Evolutionary conservation across 2,888 invertebrate species (phyloP).

Genomic region (Nebria brevicollis): DNA sequence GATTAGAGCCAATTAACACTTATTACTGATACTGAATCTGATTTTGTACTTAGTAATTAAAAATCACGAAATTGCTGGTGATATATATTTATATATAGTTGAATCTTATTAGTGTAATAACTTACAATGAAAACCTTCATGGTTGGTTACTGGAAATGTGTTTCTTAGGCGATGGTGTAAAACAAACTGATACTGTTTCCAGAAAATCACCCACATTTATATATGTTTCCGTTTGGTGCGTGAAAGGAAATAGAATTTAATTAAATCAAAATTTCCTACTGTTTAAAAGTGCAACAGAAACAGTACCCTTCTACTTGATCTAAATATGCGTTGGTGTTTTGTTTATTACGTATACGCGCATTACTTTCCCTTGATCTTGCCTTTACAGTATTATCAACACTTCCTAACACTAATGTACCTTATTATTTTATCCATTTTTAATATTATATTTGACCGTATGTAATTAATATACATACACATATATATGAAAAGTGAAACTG

Average conservation of each 20-base stretch:
- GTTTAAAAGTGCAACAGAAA: slow-evolving; percentile 27
- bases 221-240: slow-evolving; percentile 17
- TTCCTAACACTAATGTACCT: slow-evolving; percentile 12
- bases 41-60: too few species aligned
- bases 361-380: slow-evolving; percentile 52
- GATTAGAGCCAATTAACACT: too few species aligned
- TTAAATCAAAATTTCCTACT: slow-evolving; percentile 42
- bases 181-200: slow-evolving; percentile 36
- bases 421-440: neutral
- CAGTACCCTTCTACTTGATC: slow-evolving; percentile 13
- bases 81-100: too few species aligned
- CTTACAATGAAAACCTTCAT: slow-evolving; percentile 41
- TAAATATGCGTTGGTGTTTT: slow-evolving; percentile 15
- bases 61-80: too few species aligned
- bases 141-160: slow-evolving; percentile 9
- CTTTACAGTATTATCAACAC: slow-evolving; percentile 28
- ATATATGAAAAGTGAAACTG: slow-evolving; percentile 43
- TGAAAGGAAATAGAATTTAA: slow-evolving; percentile 42
- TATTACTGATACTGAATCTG: too few species aligned
- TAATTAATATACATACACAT: neutral
- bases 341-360: slow-evolving; percentile 11
- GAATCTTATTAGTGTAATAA: neutral
- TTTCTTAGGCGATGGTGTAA: slow-evolving; percentile 23
- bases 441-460: neutral
- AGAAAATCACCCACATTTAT: slow-evolving; percentile 39